Evolutionary conservation across 2,113 vertebrate genomes (phyloP), one percentile per base, ranked within the genome.

Genomic region (Murina feae): DNA sequence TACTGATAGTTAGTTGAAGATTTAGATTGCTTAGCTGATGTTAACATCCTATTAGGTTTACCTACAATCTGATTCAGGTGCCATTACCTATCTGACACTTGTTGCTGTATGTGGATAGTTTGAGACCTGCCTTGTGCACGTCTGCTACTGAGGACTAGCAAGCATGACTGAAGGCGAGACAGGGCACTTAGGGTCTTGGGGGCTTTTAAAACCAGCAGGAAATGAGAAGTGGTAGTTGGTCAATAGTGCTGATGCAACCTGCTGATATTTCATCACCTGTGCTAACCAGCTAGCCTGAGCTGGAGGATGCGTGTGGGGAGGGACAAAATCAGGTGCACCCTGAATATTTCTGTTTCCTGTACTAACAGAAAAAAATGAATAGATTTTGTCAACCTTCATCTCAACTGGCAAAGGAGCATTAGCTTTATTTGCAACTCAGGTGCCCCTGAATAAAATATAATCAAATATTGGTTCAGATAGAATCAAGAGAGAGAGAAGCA

Each of bases 381-480:
- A 75, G 53, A 84, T 91, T 78, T 88, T 7, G 2, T 92, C 20
- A 89, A 81, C 39, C 23, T 87, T 74, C 23, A 30, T 72, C 30
- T 95, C 76, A 42, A 14, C 79, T 79, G 51, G 49, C 51, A 51
- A 71, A 86, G 51, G 72, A 78, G 65, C 47, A 86, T 83, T 76
- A 21, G 66, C 37, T 95, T 96, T 92, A 30, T 75, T 93, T 84
- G 95, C 92, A 86, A 75, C 88, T 90, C 74, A 96, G 58, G 28
- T 96, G 28, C 39, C 88, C 87, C 81, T 95, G 90, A 97, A 95
- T 96, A 96, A 94, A 94, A 96, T 86, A 97, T 80, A 93, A 72
- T 86, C 94, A 96, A 96, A 97, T 97, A 96, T 96, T 96, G 69
- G 72, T 89, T 96, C 90, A 95, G 90, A 89, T 80, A 91, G 92